Evolutionary conservation across 2,888 invertebrate species (phyloP).

Genomic region (Heliconius sara): DNA sequence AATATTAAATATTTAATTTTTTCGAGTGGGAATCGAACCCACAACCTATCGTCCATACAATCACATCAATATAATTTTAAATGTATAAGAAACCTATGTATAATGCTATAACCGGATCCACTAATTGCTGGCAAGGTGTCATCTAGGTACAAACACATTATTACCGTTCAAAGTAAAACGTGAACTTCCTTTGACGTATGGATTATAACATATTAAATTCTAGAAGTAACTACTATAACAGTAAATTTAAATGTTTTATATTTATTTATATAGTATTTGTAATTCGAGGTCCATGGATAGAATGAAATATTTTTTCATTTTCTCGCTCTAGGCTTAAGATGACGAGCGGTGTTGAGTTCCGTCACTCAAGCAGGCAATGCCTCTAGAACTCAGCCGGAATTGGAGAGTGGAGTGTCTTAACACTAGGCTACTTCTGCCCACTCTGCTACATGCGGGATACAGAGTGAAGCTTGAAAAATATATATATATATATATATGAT

Average conservation of each 20-base stretch:
- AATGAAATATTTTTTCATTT: too few relatives aligned
- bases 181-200: slow-evolving; percentile 33
- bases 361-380: too few relatives aligned
- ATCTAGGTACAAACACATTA: slow-evolving; percentile 27
- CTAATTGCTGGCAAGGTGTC: slow-evolving; percentile 35
- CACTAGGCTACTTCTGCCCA: background rate
- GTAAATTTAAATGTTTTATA: background rate
- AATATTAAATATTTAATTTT: too few relatives aligned
- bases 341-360: too few relatives aligned
- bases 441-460: background rate
- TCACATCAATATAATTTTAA: background rate
- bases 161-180: slow-evolving; percentile 27
- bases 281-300: background rate
- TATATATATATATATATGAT: too few relatives aligned
- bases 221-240: slow-evolving; percentile 11
- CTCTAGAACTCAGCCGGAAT: too few relatives aligned
- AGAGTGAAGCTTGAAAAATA: background rate
- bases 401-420: background rate
- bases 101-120: slow-evolving; percentile 12
- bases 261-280: background rate
- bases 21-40: too few relatives aligned
- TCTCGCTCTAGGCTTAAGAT: too few relatives aligned
- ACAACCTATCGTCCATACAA: too few relatives aligned
- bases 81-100: background rate
- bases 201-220: slow-evolving; percentile 4